Evolutionary conservation across 1,140 invertebrate species (phyloP), one percentile per base, ranked within the genome.

Genomic region (Diachasma alloeum): DNA sequence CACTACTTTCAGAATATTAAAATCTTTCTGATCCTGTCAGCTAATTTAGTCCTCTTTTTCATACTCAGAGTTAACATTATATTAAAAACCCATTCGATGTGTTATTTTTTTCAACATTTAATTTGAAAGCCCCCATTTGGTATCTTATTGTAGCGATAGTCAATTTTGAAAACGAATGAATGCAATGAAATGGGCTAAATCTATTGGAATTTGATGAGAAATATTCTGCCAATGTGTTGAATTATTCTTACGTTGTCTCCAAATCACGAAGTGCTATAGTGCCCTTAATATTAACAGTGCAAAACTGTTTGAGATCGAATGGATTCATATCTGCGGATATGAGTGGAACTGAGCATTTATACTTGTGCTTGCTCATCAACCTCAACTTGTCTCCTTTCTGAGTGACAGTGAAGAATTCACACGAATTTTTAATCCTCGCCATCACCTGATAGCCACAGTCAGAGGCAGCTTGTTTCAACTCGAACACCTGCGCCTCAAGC

Each of bases 251-350:
- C 86, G 73, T 37, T 82, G 79, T 84, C 24, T 46, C 81, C n/a
- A 85, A 66, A 77, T 89, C 86, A 84, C 86, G 87, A 42, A 88
- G 68, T 31, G 63, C 70, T 15, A 90, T 31, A 13, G 37, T 73
- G 80, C 82, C 79, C 74, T 85, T 75, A 22, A 79, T 79, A 78
- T 83, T 82, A 42, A 81, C 53, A 19, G 83, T 83, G 69, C 84
- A 87, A 83, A 83, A 87, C 63, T 80, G 73, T 77, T 85, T 84
- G 6, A 15, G 0, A 78, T 85, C 71, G 24, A 71, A 70, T 4
- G 80, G 70, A 79, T 79, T 80, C 15, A 87, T 77, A 80, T 87
- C 87, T 31, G 75, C 82, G 73, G 81, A 81, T 17, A 82, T 74
- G 36, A 79, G 81, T 11, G 81, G 80, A 56, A 76, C 13, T 4